Conservation (phyloP, 2,113 vertebrate species). For the Oncorhynchus masou region DNA sequence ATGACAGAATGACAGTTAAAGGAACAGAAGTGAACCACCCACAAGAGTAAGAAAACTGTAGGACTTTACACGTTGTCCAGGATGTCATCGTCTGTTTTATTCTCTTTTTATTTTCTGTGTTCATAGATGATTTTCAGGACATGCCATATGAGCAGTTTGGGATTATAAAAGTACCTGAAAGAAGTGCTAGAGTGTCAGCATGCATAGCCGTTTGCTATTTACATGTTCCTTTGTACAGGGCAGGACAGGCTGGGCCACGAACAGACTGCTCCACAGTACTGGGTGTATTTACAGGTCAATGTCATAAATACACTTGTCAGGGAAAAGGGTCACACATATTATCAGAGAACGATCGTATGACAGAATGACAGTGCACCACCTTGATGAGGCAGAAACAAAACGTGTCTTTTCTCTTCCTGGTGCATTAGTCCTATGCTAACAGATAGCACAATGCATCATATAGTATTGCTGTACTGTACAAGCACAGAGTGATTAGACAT, state of each 20-base stretch:
- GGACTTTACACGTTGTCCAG: conserved; percentile 59
- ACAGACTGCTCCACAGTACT: conserved; percentile 84
- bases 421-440: too few relatives aligned
- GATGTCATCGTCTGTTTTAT: conserved; percentile 70
- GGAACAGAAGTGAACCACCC: conserved; percentile 49
- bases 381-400: conserved; percentile 18
- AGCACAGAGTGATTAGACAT: conserved; percentile 38
- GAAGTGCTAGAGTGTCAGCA: conserved; percentile 91
- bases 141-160: conserved; percentile 87
- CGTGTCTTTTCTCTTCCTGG: too few relatives aligned
- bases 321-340: conserved; percentile 62
- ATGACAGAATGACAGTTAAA: conserved; percentile 63
- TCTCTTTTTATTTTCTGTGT: conserved; percentile 65
- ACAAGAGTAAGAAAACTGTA: conserved; percentile 58
- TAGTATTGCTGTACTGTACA: too few relatives aligned
- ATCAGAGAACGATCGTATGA: conserved; percentile 44
- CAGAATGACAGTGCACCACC: conserved; percentile 46
- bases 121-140: conserved; percentile 69
- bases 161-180: conserved; percentile 99
- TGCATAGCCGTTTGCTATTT: conserved; percentile 94
- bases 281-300: conserved; percentile 83
- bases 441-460: too few relatives aligned
- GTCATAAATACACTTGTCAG: conserved; percentile 59
- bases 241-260: conserved; percentile 61
- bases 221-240: conserved; percentile 77